Evolutionary conservation across 2,113 vertebrate species (phyloP), one percentile per base, ranked within the genome.

Genomic region (Limnothrissa miodon): DNA sequence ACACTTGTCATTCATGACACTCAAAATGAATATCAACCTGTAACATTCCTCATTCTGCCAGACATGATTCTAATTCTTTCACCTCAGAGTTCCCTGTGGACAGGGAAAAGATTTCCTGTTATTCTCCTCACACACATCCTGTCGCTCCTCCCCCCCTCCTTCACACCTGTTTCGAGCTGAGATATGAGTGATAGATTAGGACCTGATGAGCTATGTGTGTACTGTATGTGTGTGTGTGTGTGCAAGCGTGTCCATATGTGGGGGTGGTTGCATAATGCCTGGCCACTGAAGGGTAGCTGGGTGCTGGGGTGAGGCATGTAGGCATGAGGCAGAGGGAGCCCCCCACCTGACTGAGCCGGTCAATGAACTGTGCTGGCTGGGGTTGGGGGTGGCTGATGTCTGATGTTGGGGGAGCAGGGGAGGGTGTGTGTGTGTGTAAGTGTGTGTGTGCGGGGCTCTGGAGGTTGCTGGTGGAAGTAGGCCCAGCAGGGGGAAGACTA

Each of bases 181-280:
- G 19, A 23, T 53, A 23, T 53, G 21, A 23, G 51, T 23, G 51
- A 56, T 56, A 56, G 51, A 56, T 56, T 56, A 56, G 51, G 51
- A 56, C 51, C 51, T 56, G 51, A 23, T 23, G 51, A 56, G 21
- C 2, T 39, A 59, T 59, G 80, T 10, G 39, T 36, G 66, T 36
- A 42, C 17, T 51, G n/a, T 66, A 9, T 66, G 59, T 66, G n/a
- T 66, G 59, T 66, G 59, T 66, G 59, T 66, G 59, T 66, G 59
- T 11, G 59, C 19, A 21, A 8, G 56, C 19, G 21, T 25, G 56
- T 25, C 1, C 19, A 21, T 59, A 21, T n/a, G 56, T 59, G 56
- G 19, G 19, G 56, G 56, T 59, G 59, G 25, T n/a, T 66, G 59
- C 25, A n/a, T 66, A 33, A 36, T 33, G 4, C 66, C 36, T 29